Evolutionary conservation across 2,113 vertebrate species (phyloP).

Genomic region (Cromileptes altivelis): DNA sequence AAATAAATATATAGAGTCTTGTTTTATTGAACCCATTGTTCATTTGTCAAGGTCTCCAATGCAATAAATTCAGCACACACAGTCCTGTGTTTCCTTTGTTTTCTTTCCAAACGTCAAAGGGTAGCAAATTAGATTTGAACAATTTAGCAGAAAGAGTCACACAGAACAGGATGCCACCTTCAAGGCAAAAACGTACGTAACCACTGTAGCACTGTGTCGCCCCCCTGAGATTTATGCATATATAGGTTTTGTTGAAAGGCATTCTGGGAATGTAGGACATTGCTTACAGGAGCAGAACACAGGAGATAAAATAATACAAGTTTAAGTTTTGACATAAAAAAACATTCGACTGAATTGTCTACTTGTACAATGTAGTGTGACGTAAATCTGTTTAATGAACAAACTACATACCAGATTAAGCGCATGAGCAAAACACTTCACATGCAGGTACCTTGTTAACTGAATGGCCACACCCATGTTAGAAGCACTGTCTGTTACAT

Average conservation of each 20-base stretch:
- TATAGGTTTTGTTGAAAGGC: conserved; percentile 32
- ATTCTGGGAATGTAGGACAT: conserved; percentile 5
- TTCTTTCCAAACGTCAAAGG: not conserved
- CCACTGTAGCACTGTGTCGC: no score
- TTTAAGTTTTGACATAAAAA: no score
- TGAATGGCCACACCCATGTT: no score
- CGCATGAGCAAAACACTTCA: no score
- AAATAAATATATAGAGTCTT: not conserved
- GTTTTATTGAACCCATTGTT: not conserved
- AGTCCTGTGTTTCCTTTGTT: not conserved
- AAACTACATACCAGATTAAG: no score
- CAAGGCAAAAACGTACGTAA: not conserved
- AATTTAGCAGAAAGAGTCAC: not conserved
- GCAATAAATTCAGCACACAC: not conserved
- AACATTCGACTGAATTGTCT: no score
- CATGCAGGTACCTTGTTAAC: no score
- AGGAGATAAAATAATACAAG: not conserved
- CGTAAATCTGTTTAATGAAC: no score
- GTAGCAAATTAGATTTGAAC: not conserved
- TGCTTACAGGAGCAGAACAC: not conserved
- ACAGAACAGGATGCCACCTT: not conserved
- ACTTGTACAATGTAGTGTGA: no score
- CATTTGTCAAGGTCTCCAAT: not conserved
- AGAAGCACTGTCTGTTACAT: no score
- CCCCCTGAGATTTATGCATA: not conserved